Conservation (phyloP, 1,140 invertebrate genomes). For the Lucilia cuprina region DNA sequence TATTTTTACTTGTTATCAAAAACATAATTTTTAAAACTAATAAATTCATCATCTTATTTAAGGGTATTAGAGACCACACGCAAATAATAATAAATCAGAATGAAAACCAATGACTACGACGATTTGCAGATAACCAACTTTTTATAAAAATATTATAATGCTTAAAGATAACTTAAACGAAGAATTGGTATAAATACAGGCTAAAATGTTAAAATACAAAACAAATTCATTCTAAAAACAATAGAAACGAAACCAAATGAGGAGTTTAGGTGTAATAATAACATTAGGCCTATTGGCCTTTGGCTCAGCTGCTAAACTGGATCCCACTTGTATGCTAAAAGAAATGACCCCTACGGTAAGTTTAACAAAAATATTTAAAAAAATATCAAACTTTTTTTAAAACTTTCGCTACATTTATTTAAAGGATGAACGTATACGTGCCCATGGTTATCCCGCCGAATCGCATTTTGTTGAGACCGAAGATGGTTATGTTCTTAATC, state of each 20-base stretch:
- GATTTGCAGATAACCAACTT: neutral
- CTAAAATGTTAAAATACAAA: neutral
- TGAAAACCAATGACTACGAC: neutral
- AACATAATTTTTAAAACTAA: neutral
- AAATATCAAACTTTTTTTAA: neutral
- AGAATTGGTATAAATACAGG: neutral
- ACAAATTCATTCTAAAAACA: neutral
- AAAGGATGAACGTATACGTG: constrained; percentile 52
- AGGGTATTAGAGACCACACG: neutral
- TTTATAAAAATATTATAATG: neutral
- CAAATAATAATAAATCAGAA: neutral
- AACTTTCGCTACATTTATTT: constrained; percentile 6
- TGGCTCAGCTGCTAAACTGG: neutral
- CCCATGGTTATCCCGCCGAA: constrained; percentile 67
- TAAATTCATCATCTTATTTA: neutral
- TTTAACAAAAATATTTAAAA: neutral
- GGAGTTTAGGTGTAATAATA: neutral
- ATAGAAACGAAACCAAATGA: neutral
- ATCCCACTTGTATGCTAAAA: constrained; percentile 13
- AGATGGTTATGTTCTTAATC: constrained; percentile 66
- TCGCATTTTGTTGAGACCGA: constrained; percentile 62
- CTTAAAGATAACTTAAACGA: neutral
- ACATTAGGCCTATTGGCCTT: neutral
- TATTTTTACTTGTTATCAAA: no score
- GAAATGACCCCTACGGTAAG: neutral